Percentiles rank a stretch among this genome's conserved stretches.
phyloP scores from a whole-genome alignment of 2,797 vertebrate species.

The Stomatorhinus walkeri region DNA sequence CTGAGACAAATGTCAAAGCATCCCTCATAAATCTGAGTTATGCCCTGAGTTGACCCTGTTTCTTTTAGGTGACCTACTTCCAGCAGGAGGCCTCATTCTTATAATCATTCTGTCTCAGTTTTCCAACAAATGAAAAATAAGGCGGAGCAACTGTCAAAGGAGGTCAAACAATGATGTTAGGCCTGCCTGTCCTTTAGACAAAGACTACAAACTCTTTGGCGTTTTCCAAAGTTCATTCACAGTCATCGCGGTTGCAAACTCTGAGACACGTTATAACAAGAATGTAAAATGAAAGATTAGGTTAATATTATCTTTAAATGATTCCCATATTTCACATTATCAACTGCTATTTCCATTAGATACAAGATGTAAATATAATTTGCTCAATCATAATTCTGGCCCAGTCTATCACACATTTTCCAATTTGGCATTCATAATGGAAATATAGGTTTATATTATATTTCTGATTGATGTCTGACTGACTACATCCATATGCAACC shows the following conservation, averaged over 20 bases:
- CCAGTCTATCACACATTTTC: background rate
- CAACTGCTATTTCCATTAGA: background rate
- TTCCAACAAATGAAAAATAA: constrained; percentile 22
- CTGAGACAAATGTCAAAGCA: background rate
- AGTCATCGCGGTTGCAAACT: background rate
- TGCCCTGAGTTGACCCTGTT: constrained; percentile 19
- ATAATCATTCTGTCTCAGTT: constrained; percentile 36
- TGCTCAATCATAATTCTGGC: background rate
- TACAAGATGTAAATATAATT: background rate
- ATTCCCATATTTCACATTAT: background rate
- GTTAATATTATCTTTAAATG: background rate
- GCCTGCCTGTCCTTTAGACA: constrained; percentile 18
- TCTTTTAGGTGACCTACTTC: constrained; percentile 31
- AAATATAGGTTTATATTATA: background rate
- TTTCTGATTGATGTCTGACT: background rate
- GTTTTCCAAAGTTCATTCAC: background rate
- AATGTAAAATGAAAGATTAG: background rate
- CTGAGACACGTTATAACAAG: background rate
- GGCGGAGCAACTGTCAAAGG: constrained; percentile 8
- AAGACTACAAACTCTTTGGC: constrained; percentile 11
- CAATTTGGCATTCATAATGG: background rate
- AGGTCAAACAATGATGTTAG: constrained; percentile 23
- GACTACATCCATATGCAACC: background rate
- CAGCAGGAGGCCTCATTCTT: constrained; percentile 18
- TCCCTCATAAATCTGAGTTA: background rate